A percentile compares a stretch with the other conserved stretches of the same genome.
Evolutionary conservation across 2,797 vertebrate species (phyloP).

Genomic region (Rhinogobio ventralis): DNA sequence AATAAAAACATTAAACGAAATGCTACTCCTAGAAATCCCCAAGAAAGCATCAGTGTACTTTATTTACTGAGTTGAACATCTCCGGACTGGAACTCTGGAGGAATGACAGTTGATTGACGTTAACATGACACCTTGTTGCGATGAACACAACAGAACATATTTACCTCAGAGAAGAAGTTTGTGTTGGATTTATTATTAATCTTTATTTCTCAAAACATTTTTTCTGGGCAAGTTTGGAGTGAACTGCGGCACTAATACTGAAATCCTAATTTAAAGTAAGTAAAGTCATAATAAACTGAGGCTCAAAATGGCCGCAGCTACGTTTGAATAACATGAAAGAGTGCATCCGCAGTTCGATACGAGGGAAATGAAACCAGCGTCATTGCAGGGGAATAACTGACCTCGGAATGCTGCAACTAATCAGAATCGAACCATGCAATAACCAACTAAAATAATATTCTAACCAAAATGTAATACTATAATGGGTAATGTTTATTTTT

Average conservation of each 20-base stretch:
- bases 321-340: not conserved
- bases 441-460: not conserved
- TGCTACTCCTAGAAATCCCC: too few species aligned
- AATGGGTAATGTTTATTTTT: not conserved
- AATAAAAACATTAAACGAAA: too few species aligned
- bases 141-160: too few species aligned
- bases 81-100: too few species aligned
- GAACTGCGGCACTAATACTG: not conserved
- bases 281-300: not conserved
- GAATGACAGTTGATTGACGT: too few species aligned
- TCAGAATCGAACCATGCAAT: not conserved
- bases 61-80: too few species aligned
- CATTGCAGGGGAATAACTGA: not conserved
- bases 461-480: too few species aligned
- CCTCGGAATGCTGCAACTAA: not conserved
- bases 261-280: not conserved
- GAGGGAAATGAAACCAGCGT: not conserved
- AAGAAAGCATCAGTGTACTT: too few species aligned
- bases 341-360: not conserved
- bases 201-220: too few species aligned
- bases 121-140: too few species aligned
- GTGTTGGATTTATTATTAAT: too few species aligned
- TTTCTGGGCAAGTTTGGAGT: not conserved
- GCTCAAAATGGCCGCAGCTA: not conserved
- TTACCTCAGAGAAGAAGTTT: too few species aligned